Evolutionary conservation across 2,797 vertebrate genomes (phyloP), one percentile per base, ranked within the genome.

Genomic region (Vespertilio murinus): DNA sequence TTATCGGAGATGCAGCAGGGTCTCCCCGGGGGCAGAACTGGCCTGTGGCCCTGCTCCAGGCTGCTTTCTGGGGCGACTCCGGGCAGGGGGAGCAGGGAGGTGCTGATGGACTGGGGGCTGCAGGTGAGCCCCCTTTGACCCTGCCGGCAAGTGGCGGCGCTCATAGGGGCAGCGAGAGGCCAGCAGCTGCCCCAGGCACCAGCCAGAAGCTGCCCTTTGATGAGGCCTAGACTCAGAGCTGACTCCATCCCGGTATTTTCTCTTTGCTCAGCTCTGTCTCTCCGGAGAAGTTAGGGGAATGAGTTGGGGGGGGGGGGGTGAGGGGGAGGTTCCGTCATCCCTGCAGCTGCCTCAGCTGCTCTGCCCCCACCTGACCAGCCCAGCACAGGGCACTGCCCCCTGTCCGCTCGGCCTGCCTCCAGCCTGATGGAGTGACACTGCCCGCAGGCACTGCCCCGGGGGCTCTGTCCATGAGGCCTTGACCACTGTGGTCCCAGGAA

Each of bases 1-100:
- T 95, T 93, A 85, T 88, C 69, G 1, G 47, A 90, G 83, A 22
- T 20, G 25, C 30, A 73, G n/a, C 89, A 84, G 87, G 40, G 35
- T 33, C 54, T 84, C 81, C 85, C 81, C 14, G 30, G 56, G 22
- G n/a, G 25, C 10, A 45, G 45, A 75, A 52, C 1, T 38, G 77
- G 65, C 33, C 64, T 75, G 56, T 47, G 49, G 40, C 35, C 56
- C 87, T 81, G 79, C 28, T 88, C 70, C 70, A 22, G 7, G 10
- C 69, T 94, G 54, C 65, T 49, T 88, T 71, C 64, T 61, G n/a
- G 75, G 82, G 64, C 12, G 54, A 83, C 33, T 0, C 0, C 3
- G 47, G 77, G 12, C 30, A 65, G 47, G 74, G 83, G 83, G n/a
- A 28, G 42, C 35, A 38, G 13, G 54, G 69, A 73, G 61, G 22